Base-by-base conservation (phyloP, 2,888 invertebrate genomes). In the Lasioglossum pauxillum region DNA sequence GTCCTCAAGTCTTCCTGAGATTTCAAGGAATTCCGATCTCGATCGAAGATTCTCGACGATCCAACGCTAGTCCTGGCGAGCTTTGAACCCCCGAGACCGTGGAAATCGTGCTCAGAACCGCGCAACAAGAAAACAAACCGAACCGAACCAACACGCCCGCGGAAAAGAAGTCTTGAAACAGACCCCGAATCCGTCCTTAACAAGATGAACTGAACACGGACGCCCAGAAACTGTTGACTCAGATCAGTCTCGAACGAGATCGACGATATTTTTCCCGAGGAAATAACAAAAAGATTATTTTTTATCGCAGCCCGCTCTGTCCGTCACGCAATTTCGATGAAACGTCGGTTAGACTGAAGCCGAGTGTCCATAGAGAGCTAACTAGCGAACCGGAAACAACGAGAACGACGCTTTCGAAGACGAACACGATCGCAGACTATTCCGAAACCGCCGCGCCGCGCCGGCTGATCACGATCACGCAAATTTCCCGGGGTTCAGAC, bases 161-260 rank as follows among this genome's bases (percentile, higher is more conserved):
- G 44, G n/a, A 27, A 19, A 75, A 41, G 53, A 79, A 38, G 76
- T 82, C 83, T 80, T 44, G 35, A 78, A 72, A 78, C 77, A 85
- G 84, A 87, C 83, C 85, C 83, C 77, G 73, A 90, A 85, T 90
- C 90, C 90, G 90, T 90, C 90, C 89, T 85, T 74, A 44, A 73
- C 73, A 75, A 83, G 84, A 78, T 78, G 75, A 75, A 27, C 64
- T 27, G n/a, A 7, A 27, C 71, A 72, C 71, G 38, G 41, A 35
- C 44, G 19, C 60, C 60, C 31, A 27, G 60, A 27, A 31, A 27
- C 60, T 35, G 41, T 72, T 49, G 16, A 73, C 44, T 76, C 75
- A 75, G 80, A 76, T 78, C 74, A 76, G 76, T 64, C 73, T 69
- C 64, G 72, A 76, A 35, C n/a, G 16, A 46, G 71, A 27, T 41